Base-by-base conservation (phyloP, 2,888 invertebrate species). In the Torymus texanus region DNA sequence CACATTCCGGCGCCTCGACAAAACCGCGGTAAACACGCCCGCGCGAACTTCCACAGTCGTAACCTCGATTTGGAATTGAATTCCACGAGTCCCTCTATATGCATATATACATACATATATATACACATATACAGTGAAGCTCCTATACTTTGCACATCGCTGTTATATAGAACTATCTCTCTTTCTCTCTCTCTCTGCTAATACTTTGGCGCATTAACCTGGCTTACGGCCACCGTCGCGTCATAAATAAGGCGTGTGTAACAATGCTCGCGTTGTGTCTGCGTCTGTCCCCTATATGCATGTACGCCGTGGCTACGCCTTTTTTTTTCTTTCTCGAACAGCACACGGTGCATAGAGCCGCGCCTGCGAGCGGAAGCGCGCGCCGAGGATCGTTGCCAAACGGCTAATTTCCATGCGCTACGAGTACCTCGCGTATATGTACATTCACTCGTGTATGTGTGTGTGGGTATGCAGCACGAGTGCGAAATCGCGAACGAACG, bases 141-240 rank as follows among this genome's bases (percentile, higher is more conserved):
- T 3, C 8, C 41, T 41, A 8, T 8, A 71, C 79, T 76, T 79
- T 79, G 80, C 72, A 58, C 55, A 66, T 75, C 75, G 66, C 53
- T 21, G 67, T 18, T 29, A 29, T 41, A 41, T 41, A 41, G 41
- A 41, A 41, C 41, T 41, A 1, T 8, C 41, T 41, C 41, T 41
- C 41, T 5, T 1, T 41, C 41, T 3, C 29, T 41, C 8, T 3
- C 29, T 3, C 29, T 16, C 50, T 66, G 51, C 70, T 82, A 79
- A 83, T 82, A 82, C 81, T 83, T 85, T 86, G 87, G 84, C 86
- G 85, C 84, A 18, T 86, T 85, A 85, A 82, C 80, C 83, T 88
- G 88, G 88, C 88, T 85, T 78, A 51, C 14, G 74, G 88, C 88
- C 88, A 88, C 67, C 83, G 75, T 81, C 80, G 85, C 84, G 81